Percentiles rank a stretch among this genome's conserved stretches.
Evolutionary conservation across 2,888 invertebrate genomes (phyloP).

Genomic region (Ormyrus labotus): DNA sequence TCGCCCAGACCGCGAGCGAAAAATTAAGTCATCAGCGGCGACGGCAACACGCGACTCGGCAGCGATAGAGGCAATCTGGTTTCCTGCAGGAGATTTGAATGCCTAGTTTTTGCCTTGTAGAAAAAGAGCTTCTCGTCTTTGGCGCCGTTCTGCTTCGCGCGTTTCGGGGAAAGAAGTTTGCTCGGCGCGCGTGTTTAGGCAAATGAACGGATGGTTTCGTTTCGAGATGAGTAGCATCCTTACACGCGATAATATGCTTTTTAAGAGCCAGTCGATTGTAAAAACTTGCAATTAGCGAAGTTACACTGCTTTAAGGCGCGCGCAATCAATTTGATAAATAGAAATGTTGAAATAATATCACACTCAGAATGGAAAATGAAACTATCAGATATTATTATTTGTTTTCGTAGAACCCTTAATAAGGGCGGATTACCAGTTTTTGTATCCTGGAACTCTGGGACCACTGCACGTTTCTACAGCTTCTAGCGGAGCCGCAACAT

Average conservation of each 20-base stretch:
- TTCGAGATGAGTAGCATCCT: too few species aligned
- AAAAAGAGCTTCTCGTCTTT: background rate
- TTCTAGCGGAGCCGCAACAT: slow-evolving; percentile 64
- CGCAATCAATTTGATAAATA: background rate
- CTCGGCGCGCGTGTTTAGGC: background rate
- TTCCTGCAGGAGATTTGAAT: too few species aligned
- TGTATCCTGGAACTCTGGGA: slow-evolving; percentile 73
- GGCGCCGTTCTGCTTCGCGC: background rate
- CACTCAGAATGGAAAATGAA: background rate
- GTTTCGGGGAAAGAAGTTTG: background rate
- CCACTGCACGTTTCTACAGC: slow-evolving; percentile 71
- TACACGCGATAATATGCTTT: too few species aligned
- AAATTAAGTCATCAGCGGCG: slow-evolving; percentile 34
- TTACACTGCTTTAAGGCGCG: too few species aligned
- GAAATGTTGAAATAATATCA: background rate
- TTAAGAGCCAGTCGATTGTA: too few species aligned
- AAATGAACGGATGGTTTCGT: background rate
- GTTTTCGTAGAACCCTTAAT: slow-evolving; percentile 69
- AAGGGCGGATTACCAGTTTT: slow-evolving; percentile 73
- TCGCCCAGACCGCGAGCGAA: background rate
- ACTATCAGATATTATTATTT: slow-evolving; percentile 17
- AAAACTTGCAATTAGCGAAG: too few species aligned
- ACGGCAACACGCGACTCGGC: slow-evolving; percentile 4
- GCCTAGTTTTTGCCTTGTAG: background rate
- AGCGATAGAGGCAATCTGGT: background rate